Conservation (phyloP, 2,888 invertebrate species). For the Eurytoma californica region DNA sequence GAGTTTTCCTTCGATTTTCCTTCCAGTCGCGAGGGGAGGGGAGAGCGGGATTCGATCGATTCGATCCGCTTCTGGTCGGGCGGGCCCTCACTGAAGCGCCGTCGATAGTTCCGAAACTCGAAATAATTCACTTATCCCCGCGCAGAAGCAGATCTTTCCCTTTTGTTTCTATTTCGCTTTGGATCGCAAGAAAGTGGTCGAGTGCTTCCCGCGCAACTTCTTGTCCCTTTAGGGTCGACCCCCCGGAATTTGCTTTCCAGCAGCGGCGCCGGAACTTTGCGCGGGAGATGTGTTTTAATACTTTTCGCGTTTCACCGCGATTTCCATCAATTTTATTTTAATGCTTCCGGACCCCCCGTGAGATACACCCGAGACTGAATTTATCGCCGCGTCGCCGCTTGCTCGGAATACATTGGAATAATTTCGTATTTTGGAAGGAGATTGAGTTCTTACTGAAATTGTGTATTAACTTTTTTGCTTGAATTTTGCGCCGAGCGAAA, state of each 20-base stretch:
- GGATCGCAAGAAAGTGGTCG: background rate
- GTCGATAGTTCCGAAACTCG: conserved; percentile 32
- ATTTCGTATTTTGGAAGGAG: background rate
- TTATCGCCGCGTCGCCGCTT: background rate
- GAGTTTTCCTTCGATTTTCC: too few species aligned
- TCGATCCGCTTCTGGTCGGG: background rate
- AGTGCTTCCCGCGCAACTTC: too few species aligned
- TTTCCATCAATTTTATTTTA: conserved; percentile 3
- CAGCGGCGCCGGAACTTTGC: background rate
- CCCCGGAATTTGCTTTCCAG: background rate
- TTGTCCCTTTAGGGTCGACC: too few species aligned
- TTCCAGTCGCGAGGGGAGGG: too few species aligned
- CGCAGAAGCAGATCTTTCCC: background rate
- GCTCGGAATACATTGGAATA: background rate
- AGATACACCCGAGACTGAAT: background rate
- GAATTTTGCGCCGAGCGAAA: too few species aligned
- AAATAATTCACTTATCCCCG: conserved; percentile 38
- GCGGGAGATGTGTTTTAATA: background rate
- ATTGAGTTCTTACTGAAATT: background rate
- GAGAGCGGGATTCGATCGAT: background rate
- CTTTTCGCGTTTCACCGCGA: background rate
- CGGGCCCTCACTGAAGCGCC: background rate
- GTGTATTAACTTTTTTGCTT: background rate
- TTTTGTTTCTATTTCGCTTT: background rate
- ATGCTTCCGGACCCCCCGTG: background rate